A percentile compares a stretch with the other conserved stretches of the same genome.
These are phyloP conservation scores for Cheiracanthium punctorium DNA, from an alignment of 2,888 invertebrate genomes.

Conservation along the genomic window DNA sequence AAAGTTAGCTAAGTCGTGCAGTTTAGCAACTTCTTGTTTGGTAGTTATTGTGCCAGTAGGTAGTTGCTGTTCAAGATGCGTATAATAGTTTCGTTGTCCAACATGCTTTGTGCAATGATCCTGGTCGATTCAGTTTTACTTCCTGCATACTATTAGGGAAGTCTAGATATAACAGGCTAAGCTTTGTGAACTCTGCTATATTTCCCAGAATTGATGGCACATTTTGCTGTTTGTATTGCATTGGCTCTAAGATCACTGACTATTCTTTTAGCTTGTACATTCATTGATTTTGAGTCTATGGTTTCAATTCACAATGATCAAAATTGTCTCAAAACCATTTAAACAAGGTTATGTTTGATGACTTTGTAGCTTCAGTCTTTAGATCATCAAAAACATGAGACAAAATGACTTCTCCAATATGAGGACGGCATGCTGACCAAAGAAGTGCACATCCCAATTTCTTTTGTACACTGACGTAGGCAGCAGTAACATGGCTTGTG, in stretches of 20 bases:
- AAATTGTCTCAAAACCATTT: not conserved
- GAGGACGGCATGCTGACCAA: not conserved
- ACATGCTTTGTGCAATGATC: constrained; percentile 16
- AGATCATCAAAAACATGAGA: too few species aligned
- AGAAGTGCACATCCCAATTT: too few species aligned
- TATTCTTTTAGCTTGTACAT: too few species aligned
- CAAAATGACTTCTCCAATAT: constrained; percentile 9
- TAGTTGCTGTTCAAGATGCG: not conserved
- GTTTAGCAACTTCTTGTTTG: not conserved
- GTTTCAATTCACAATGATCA: not conserved
- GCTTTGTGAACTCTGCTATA: constrained; percentile 3
- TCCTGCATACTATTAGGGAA: not conserved
- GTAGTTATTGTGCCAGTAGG: constrained; percentile 9
- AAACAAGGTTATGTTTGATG: too few species aligned
- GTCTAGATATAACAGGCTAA: not conserved
- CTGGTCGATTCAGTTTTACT: not conserved
- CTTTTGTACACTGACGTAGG: not conserved
- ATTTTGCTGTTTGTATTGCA: too few species aligned
- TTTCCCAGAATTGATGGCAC: not conserved
- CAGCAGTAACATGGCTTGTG: not conserved
- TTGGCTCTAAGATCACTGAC: too few species aligned
- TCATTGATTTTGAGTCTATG: not conserved
- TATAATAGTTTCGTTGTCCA: constrained; percentile 2
- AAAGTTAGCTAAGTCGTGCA: not conserved
- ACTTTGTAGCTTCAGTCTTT: too few species aligned